Conservation (phyloP, 2,113 vertebrate species). For the Odontesthes bonariensis region DNA sequence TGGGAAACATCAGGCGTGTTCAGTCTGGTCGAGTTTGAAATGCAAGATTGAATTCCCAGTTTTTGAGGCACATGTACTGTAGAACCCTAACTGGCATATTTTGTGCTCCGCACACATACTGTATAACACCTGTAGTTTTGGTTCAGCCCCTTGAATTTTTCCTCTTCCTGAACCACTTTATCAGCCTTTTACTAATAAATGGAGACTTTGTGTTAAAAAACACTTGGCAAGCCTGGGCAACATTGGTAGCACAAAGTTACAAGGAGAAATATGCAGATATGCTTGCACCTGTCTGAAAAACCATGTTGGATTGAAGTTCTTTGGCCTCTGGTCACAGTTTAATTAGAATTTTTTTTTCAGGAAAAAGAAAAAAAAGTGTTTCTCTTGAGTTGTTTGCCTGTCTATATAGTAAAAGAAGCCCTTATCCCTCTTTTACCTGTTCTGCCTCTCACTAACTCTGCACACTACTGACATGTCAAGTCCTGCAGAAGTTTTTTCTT, state of each 20-base stretch:
- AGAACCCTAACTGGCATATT: too few relatives aligned
- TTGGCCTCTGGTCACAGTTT: slow-evolving; percentile 70
- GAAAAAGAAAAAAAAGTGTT: not conserved
- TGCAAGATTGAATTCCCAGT: too few relatives aligned
- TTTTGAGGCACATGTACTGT: too few relatives aligned
- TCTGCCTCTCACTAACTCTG: not conserved
- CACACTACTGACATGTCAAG: slow-evolving; percentile 31
- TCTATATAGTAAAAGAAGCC: not conserved
- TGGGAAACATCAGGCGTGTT: too few relatives aligned
- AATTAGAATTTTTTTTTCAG: slow-evolving; percentile 66
- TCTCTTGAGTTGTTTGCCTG: slow-evolving; percentile 17
- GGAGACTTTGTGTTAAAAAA: slow-evolving; percentile 2
- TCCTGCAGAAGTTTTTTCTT: slow-evolving; percentile 36
- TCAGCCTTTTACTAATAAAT: slow-evolving; percentile 24
- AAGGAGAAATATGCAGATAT: slow-evolving; percentile 46
- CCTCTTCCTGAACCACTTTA: not conserved
- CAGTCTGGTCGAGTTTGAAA: too few relatives aligned
- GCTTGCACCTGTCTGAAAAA: slow-evolving; percentile 51
- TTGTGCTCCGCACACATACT: too few relatives aligned
- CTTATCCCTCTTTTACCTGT: not conserved
- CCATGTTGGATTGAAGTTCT: slow-evolving; percentile 47
- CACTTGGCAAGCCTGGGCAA: slow-evolving; percentile 63
- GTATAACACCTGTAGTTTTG: not conserved
- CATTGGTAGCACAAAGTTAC: slow-evolving; percentile 17
- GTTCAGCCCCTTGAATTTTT: not conserved